Base-by-base conservation (phyloP, 2,888 invertebrate genomes). In the Drosophila kanekoi region DNA sequence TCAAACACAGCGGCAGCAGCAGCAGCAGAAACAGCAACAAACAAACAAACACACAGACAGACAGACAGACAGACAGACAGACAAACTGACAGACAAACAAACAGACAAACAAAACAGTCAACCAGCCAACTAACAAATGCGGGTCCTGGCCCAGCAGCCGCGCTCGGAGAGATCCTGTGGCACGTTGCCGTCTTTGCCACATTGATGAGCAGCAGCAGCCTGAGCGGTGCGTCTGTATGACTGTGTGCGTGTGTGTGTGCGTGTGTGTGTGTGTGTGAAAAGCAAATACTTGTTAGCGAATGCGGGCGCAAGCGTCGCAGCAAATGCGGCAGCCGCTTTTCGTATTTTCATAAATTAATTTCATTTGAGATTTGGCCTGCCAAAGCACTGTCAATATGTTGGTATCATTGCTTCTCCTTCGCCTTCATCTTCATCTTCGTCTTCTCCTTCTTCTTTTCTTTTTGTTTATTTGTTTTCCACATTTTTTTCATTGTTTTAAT, bases 231-330 rank as follows among this genome's bases (percentile, higher is more conserved):
- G 9, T 1, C 28, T 9, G n/a, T 5, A n/a, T 28, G 16, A 1
- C 1, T 28, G 0, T 11, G 20, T n/a, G 9, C 9, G 14, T 18
- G 28, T 40, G 43, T 45, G 32, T 23, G 33, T 18, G 13, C 57
- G 48, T 41, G 43, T 28, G 9, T 23, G 51, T 60, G 57, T 41
- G 57, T 51, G 59, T 66, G 48, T 61, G 57, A 72, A 60, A 66
- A 68, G 76, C 76, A 79, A 78, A 78, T 75, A 72, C 80, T 77
- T 77, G 70, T 74, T 71, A 74, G 63, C 77, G 72, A 80, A 77
- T 80, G 72, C 71, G 72, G 81, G 68, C 67, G 43, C 64, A 60
- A 4, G 35, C 20, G 49, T 13, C 8, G 16, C 33, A 23, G 20
- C 10, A 11, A 41, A 18, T 14, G 38, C 20, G 20, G 35, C 32